phyloP scores from a whole-genome alignment of 2,888 invertebrate genomes.

The Pristionchus entomophagus region DNA sequence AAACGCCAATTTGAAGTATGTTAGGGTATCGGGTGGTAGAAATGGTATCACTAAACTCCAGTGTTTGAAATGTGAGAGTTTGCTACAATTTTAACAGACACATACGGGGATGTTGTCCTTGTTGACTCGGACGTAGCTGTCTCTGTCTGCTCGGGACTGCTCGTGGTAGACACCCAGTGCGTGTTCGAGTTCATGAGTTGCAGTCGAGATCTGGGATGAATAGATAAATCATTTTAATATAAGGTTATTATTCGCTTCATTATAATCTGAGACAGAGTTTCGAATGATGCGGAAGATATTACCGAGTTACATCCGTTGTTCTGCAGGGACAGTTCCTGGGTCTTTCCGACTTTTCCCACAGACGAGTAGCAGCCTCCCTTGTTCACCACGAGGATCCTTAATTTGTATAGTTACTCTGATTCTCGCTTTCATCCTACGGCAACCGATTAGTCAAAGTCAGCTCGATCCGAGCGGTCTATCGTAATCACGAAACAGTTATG shows the following conservation, averaged over 20 bases:
- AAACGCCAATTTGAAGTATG: neutral
- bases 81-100: neutral
- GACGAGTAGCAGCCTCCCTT: constrained; percentile 35
- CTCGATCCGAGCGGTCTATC: too few relatives aligned
- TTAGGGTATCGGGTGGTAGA: neutral
- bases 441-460: too few relatives aligned
- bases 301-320: constrained; percentile 38
- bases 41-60: neutral
- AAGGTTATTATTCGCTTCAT: too few relatives aligned
- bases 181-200: constrained; percentile 37
- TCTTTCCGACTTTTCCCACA: constrained; percentile 3
- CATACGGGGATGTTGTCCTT: constrained; percentile 4
- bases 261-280: too few relatives aligned
- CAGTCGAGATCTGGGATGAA: constrained; percentile 3
- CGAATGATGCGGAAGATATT: too few relatives aligned
- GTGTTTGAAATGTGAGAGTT: neutral
- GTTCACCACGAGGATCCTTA: constrained; percentile 37
- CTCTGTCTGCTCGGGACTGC: constrained; percentile 31
- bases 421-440: too few relatives aligned
- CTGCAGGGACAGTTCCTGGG: constrained; percentile 13
- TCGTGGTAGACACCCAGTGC: constrained; percentile 39
- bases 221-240: neutral
- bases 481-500: too few relatives aligned
- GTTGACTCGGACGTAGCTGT: constrained; percentile 11
- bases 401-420: too few relatives aligned